These are phyloP conservation scores for Anoplopoma fimbria DNA, from an alignment of 2,113 vertebrate genomes.

Conservation along the genomic window DNA sequence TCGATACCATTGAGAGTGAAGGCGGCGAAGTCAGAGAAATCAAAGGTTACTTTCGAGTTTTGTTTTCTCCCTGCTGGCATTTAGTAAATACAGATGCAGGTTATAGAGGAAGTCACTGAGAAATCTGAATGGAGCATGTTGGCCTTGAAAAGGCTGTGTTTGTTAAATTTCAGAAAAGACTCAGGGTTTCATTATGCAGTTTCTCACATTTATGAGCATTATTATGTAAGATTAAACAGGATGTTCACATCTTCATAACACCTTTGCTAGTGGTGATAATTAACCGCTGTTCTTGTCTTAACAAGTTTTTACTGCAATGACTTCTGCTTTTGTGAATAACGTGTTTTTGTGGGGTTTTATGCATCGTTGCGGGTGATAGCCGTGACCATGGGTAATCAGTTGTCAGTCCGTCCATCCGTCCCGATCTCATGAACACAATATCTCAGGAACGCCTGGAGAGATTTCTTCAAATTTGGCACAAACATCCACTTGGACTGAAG, in stretches of 20 bases:
- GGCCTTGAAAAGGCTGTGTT: neutral
- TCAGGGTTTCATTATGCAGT: neutral
- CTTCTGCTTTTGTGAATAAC: slow-evolving; percentile 7
- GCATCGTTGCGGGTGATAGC: neutral
- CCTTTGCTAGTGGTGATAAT: slow-evolving; percentile 24
- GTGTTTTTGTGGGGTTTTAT: neutral
- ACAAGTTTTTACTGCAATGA: slow-evolving; percentile 12
- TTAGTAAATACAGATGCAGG: slow-evolving; percentile 27
- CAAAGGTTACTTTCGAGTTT: slow-evolving; percentile 44
- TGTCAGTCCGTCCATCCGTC: neutral
- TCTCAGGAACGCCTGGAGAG: neutral
- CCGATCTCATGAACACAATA: neutral
- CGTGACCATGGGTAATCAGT: neutral
- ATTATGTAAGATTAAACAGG: neutral
- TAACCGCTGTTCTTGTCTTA: slow-evolving; percentile 7
- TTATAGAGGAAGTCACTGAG: slow-evolving; percentile 33
- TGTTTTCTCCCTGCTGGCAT: slow-evolving; percentile 23
- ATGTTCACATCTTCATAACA: neutral
- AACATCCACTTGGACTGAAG: neutral
- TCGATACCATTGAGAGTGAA: neutral
- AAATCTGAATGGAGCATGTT: slow-evolving; percentile 26
- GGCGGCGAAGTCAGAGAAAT: slow-evolving; percentile 19
- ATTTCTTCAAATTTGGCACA: neutral
- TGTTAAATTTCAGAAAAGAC: slow-evolving; percentile 15
- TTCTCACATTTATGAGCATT: slow-evolving; percentile 20